Base-by-base conservation (phyloP, 2,888 invertebrate species). In the Drosophila vallismaia region DNA sequence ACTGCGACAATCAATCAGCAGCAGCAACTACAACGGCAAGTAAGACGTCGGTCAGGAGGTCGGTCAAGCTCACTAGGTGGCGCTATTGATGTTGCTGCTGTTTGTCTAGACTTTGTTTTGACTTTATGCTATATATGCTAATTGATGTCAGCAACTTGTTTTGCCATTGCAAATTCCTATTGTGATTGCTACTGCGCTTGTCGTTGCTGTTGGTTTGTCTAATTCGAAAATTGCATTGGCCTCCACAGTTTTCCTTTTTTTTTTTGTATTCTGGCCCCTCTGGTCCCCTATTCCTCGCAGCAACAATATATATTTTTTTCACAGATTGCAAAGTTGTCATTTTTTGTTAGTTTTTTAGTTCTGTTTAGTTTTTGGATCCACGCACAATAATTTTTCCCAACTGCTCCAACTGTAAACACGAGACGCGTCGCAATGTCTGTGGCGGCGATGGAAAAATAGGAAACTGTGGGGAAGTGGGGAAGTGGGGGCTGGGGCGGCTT, bases 341-440 rank as follows among this genome's bases (percentile, higher is more conserved):
- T 29, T 71, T 56, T 9, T 10, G 56, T 51, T 28, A 5, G 14
- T 10, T 8, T 36, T 31, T 7, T n/a, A 28, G 3, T 40, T 12
- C 3, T 48, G 48, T 73, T 62, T 70, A n/a, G 24, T 45, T 57
- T 63, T 52, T 50, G 45, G 48, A 69, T 54, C 62, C 69, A 82
- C 86, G 83, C 86, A 82, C 71, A 72, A 85, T 73, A 51, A 72
- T 77, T 73, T 72, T 84, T 68, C 68, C 68, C 76, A 66, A 55
- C 36, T 60, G 53, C 71, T 75, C 66, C 75, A 86, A 84, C 88
- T 80, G 88, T 79, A 83, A 88, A 79, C 77, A 86, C 73, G 70
- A 83, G 75, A 83, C 86, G 85, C 81, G 83, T 79, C 83, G 71
- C 66, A 71, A 72, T 84, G 83, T 84, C 83, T 84, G 84, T 72